Base-by-base conservation (phyloP, 2,888 invertebrate genomes). In the Pandemis corylana region DNA sequence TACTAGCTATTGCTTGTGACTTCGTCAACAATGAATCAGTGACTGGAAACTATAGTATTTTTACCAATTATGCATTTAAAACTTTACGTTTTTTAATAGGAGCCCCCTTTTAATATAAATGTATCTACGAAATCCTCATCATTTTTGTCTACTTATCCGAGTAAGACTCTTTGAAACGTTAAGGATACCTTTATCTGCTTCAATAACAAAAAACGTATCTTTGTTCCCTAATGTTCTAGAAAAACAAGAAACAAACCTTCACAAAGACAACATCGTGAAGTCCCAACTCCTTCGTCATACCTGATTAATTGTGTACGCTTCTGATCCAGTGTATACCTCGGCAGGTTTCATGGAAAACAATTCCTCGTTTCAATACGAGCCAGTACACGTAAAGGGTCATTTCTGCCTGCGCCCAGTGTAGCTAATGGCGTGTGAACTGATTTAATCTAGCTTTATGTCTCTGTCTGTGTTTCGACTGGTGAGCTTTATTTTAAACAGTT, bases 341-440 rank as follows among this genome's bases (percentile, higher is more conserved):
- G 12, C 51, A 10, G 44, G 66, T 15, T 12, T 36, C 72, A 65
- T 6, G 62, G 51, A 59, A 72, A 71, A 61, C 53, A 46, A 61
- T 41, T 36, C 71, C 36, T 42, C 53, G 61, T 66, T 49, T 20
- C 20, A 15, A 64, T 41, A 77, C 65, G 66, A 77, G 20, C 28
- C 13, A 36, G 3, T 28, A 42, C 66, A 63, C 67, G 73, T 76
- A 79, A 84, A 79, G 81, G 82, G 78, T 78, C 75, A 80, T 80
- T 83, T 85, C 83, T 62, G 80, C 78, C 70, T 81, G 80, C 71
- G 78, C 77, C 78, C 76, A 72, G 74, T 79, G 80, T 82, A 83
- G 83, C 86, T 89, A 90, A 91, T 91, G 89, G 90, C 80, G 89
- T 89, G 89, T 89, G 85, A 90, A 87, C 85, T 87, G 87, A 89